Base-by-base conservation (phyloP, 2,888 invertebrate species). In the Ochropacha duplaris region DNA sequence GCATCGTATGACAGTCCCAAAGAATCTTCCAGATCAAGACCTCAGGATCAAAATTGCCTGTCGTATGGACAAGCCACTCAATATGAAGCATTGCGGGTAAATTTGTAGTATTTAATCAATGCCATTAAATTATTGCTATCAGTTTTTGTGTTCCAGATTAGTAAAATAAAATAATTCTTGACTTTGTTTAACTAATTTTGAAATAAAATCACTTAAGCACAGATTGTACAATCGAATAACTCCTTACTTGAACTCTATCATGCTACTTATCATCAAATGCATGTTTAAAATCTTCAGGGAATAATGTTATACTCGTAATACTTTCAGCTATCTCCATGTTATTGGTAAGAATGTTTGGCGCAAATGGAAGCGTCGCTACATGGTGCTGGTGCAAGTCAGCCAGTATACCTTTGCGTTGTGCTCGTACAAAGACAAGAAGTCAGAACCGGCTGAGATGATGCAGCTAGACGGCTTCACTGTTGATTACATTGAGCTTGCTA, bases 401-500 rank as follows among this genome's bases (percentile, higher is more conserved):
- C 99, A 99, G 93, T 99, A 99, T 91, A 99, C 99, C 44, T 99
- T 99, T 93, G 99, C 99, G 50, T 97, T 99, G 96, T 99, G 99
- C 93, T 99, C 98, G 76, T 99, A 99, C 88, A 97, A 99, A 88
- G 99, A 99, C 90, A 99, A 99, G 94, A 99, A 99, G 92, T 97
- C 98, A 24, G 99, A 99, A 88, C 99, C 99, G 14, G 98, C 99
- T 26, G 99, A 99, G 93, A 99, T 99, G 98, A 98, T 99, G 97
- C 99, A 99, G 90, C 94, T 99, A 59, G 99, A 99, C 90, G 99
- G 99, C 19, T 99, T 99, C 88, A 99, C 99, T 50, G 99, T 99
- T 49, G 99, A 99, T 89, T 99, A 99, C 88, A 98, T 98, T 81
- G 99, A 99, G 92, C 96, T 98, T 73, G 97, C 98, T 71, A 97